phyloP scores from a whole-genome alignment of 1,140 invertebrate species.

The Calliopsis andreniformis region DNA sequence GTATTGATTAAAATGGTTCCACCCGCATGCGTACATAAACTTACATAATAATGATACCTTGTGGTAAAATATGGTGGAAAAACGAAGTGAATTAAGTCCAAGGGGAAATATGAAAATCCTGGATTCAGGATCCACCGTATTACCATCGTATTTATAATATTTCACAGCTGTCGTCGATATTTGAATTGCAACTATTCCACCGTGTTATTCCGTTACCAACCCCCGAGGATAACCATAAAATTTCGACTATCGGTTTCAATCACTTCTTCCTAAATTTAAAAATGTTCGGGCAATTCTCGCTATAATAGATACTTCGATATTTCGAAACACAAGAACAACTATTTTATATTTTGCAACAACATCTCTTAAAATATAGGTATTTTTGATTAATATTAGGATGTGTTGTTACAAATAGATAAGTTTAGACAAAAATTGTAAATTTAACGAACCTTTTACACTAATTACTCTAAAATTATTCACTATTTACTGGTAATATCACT shows the following conservation, averaged over 20 bases:
- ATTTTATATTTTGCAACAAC: too few relatives aligned
- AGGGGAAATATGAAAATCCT: constrained; percentile 26
- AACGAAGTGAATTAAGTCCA: constrained; percentile 19
- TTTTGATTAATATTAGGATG: too few relatives aligned
- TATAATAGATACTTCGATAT: background rate
- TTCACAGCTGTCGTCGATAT: constrained; percentile 28
- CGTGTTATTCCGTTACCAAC: background rate
- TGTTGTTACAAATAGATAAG: too few relatives aligned
- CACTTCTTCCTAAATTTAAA: background rate
- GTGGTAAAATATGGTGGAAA: constrained; percentile 14
- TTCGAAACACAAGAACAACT: too few relatives aligned
- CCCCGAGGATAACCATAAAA: background rate
- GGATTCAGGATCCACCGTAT: background rate
- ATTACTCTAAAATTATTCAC: too few relatives aligned
- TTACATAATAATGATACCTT: background rate
- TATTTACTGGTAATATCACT: too few relatives aligned
- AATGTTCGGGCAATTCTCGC: background rate
- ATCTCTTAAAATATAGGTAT: too few relatives aligned
- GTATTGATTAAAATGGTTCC: constrained; percentile 19
- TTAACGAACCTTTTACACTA: too few relatives aligned
- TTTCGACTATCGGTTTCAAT: background rate
- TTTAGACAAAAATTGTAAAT: too few relatives aligned
- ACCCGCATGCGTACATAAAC: constrained; percentile 3
- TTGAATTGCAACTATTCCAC: constrained; percentile 21
- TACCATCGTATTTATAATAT: constrained; percentile 12